Conservation (phyloP, 2,888 invertebrate genomes). For the Spilosoma lubricipeda region DNA sequence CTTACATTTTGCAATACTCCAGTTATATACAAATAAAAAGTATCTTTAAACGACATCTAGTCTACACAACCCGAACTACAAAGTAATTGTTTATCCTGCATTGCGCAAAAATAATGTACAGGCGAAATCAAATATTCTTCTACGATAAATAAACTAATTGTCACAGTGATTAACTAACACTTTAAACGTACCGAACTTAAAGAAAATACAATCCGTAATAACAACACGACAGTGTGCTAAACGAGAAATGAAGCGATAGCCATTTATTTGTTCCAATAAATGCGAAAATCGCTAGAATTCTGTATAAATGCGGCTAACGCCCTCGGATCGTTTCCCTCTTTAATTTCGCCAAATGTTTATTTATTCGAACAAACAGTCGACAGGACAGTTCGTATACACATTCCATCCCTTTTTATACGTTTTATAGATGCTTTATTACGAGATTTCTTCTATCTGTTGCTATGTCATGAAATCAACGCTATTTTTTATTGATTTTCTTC, state of each 20-base stretch:
- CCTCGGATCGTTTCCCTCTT: conserved; percentile 63
- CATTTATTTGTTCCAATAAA: conserved; percentile 55
- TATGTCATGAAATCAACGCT: not conserved
- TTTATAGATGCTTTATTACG: conserved; percentile 46
- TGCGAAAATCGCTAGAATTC: conserved; percentile 50
- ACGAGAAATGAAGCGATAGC: conserved; percentile 56
- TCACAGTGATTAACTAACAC: too few species aligned
- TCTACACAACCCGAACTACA: too few species aligned
- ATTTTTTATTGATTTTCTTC: not conserved
- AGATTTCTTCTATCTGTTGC: conserved; percentile 1
- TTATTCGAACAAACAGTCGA: conserved; percentile 73
- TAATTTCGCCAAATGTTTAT: conserved; percentile 80
- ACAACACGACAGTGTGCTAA: conserved; percentile 21
- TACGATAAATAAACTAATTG: too few species aligned
- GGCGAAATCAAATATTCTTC: too few species aligned
- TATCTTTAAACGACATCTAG: too few species aligned
- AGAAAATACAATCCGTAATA: not conserved
- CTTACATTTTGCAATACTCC: too few species aligned
- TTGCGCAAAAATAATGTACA: too few species aligned
- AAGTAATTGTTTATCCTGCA: too few species aligned
- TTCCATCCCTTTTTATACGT: conserved; percentile 63
- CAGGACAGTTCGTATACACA: conserved; percentile 72
- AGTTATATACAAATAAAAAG: too few species aligned
- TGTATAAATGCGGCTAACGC: conserved; percentile 55
- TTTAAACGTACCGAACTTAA: not conserved